A percentile compares a stretch with the other conserved stretches of the same genome.
Evolutionary conservation across 1,140 invertebrate genomes (phyloP).

Genomic region (Octopus sinensis): DNA sequence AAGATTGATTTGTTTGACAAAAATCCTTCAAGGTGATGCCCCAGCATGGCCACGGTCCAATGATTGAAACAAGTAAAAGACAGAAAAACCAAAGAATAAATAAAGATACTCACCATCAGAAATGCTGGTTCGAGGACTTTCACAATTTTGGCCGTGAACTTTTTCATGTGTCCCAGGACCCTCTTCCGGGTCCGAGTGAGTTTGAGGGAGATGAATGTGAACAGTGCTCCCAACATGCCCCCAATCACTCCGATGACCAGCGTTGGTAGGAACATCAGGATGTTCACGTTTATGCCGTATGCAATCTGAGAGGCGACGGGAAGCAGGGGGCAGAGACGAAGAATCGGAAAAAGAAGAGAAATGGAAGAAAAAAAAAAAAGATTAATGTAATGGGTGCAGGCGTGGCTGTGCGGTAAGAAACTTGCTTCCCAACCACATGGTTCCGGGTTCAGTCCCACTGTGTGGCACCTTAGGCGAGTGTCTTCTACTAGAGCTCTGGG

Average conservation of each 20-base stretch:
- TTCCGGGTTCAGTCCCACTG: too few relatives aligned
- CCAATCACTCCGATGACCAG: constrained; percentile 48
- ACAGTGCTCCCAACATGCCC: constrained; percentile 47
- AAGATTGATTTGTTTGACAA: too few relatives aligned
- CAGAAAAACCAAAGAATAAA: too few relatives aligned
- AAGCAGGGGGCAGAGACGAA: background rate
- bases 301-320: constrained; percentile 39
- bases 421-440: too few relatives aligned
- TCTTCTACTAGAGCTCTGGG: too few relatives aligned
- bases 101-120: constrained; percentile 52
- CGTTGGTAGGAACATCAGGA: constrained; percentile 53
- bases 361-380: background rate
- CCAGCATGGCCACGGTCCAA: background rate
- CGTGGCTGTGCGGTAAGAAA: too few relatives aligned
- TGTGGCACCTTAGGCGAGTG: too few relatives aligned
- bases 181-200: constrained; percentile 42
- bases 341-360: background rate
- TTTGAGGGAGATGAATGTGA: constrained; percentile 53
- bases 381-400: too few relatives aligned
- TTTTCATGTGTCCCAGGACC: constrained; percentile 38
- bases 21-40: too few relatives aligned
- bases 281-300: constrained; percentile 51
- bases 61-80: too few relatives aligned
- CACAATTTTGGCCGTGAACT: constrained; percentile 40
- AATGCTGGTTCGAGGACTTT: constrained; percentile 49